Base-by-base conservation (phyloP, 2,888 invertebrate genomes). In the Camptogramma bilineatum region DNA sequence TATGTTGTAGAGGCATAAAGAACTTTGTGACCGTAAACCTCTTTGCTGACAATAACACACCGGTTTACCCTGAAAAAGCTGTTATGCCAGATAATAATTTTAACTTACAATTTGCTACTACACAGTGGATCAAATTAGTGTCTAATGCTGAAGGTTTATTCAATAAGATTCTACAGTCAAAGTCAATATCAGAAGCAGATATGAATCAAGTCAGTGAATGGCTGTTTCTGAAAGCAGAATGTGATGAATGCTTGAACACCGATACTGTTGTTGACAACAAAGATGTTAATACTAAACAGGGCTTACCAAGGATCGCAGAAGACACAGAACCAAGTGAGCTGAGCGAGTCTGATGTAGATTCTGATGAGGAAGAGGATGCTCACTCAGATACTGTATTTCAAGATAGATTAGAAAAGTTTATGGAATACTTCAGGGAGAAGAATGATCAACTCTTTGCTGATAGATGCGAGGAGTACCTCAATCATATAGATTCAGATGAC, bases 71-170 rank as follows among this genome's bases (percentile, higher is more conserved):
- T 51, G 92, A 93, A n/a, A 92, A 91, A 66, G 64, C 83, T 51
- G 73, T 84, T 10, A 66, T 87, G 59, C 87, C 86, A 67, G 91
- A 91, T 42, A 90, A 84, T 73, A 87, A 88, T 77, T 96, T 97
- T 81, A 96, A 96, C 44, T 86, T 97, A 61, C 96, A 97, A 84
- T 97, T 97, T 92, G 97, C 97, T 13, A 96, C 97, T 13, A 94
- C 96, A 63, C 97, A 97, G 74, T 96, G 97, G 95, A 95, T 96
- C 21, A 97, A 97, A 83, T 85, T 97, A 66, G 97, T 97, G 5
- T 94, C 96, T 3, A 97, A 97, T 91, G 97, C 97, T 1, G 97
- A 97, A 82, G 96, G 96, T 19, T 86, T 97, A n/a, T 96, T 96
- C 86, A 95, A 96, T 85, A 96, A 95, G 84, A 94, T 97, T 48